phyloP scores from a whole-genome alignment of 1,140 invertebrate species.

The Bactericera cockerelli region DNA sequence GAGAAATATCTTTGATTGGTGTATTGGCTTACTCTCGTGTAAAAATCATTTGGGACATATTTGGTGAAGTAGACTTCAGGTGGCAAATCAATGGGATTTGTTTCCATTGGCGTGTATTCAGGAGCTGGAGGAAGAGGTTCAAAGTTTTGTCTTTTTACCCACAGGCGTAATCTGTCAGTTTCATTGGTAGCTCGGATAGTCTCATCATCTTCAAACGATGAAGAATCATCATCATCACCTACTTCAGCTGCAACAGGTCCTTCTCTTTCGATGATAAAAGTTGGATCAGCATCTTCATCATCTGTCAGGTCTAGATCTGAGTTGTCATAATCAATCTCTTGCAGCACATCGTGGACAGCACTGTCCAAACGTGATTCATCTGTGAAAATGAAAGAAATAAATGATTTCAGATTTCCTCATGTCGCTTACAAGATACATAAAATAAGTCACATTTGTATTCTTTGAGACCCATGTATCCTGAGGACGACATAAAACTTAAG shows the following conservation, averaged over 20 bases:
- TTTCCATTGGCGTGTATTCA: background rate
- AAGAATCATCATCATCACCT: no score
- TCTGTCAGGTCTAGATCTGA: no score
- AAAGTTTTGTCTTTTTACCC: background rate
- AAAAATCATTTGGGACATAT: background rate
- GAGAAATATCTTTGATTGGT: background rate
- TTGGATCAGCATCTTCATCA: no score
- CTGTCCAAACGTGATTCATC: no score
- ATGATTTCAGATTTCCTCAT: no score
- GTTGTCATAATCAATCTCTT: background rate
- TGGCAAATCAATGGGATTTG: background rate
- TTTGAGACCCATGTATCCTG: background rate
- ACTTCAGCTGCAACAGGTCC: no score
- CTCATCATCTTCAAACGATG: no score
- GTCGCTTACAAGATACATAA: no score
- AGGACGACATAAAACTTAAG: background rate
- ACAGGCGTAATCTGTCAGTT: background rate
- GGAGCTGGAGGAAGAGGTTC: conserved; percentile 10
- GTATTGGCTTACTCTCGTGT: background rate
- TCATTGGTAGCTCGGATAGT: no score
- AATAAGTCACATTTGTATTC: no score
- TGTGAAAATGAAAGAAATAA: no score
- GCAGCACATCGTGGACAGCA: background rate
- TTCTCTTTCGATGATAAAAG: no score
- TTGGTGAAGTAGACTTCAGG: background rate